phyloP scores from a whole-genome alignment of 2,113 vertebrate genomes.

The Eulemur macaco region DNA sequence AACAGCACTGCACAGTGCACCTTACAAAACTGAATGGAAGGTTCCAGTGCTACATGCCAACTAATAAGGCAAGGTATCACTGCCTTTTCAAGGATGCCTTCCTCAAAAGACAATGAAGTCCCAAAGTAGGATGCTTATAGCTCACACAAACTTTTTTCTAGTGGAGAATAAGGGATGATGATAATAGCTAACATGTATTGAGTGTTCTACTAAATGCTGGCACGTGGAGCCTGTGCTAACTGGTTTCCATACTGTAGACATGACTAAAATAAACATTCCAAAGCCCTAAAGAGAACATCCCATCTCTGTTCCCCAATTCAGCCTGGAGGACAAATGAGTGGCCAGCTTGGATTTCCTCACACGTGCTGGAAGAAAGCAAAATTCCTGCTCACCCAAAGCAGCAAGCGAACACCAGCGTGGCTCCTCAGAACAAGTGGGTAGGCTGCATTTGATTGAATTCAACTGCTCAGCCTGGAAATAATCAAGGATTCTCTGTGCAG shows the following conservation, averaged over 20 bases:
- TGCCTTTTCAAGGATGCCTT: not conserved
- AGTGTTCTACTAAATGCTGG: not conserved
- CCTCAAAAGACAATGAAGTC: not conserved
- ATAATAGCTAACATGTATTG: not conserved
- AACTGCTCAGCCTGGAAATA: conserved; percentile 5
- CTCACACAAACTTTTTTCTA: not conserved
- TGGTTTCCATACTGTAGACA: not conserved
- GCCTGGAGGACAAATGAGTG: not conserved
- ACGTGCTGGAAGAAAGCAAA: not conserved
- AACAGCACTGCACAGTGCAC: rapidly evolving
- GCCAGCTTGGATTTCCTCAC: not conserved
- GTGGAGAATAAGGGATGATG: not conserved
- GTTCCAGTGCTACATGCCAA: too few relatives aligned
- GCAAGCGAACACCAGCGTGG: not conserved
- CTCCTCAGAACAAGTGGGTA: not conserved
- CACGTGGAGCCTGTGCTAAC: not conserved
- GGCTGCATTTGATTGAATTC: not conserved
- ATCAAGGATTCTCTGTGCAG: not conserved
- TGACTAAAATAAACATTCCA: not conserved
- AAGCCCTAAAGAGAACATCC: not conserved
- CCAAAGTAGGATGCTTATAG: not conserved
- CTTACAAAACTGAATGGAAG: not conserved
- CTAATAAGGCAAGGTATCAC: not conserved
- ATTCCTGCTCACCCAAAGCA: not conserved
- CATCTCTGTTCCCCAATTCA: not conserved